phyloP scores from a whole-genome alignment of 2,797 vertebrate species.

The Hydrophis major region DNA sequence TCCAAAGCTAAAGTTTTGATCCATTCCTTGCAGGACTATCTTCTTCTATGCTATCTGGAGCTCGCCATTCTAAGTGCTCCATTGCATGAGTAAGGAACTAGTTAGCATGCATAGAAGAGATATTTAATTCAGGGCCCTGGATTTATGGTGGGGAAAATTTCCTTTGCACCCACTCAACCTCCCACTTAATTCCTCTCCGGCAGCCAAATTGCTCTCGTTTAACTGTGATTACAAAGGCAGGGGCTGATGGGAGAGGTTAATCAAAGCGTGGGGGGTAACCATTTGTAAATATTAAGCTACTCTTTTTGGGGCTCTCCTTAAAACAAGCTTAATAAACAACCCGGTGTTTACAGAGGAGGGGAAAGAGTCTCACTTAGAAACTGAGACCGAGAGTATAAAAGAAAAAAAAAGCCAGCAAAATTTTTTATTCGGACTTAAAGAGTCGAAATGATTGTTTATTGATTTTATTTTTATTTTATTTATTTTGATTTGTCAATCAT shows the following conservation, averaged over 20 bases:
- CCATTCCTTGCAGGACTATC: background rate
- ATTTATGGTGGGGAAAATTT: constrained; percentile 58
- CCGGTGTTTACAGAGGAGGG: background rate
- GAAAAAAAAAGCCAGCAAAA: background rate
- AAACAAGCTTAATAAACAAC: background rate
- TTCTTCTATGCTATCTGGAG: background rate
- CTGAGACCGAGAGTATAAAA: background rate
- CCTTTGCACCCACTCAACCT: constrained; percentile 26
- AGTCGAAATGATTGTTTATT: background rate
- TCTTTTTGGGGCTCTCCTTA: background rate
- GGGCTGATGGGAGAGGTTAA: background rate
- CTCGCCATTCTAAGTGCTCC: constrained; percentile 33
- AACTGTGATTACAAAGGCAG: constrained; percentile 49
- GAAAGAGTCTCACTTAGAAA: background rate
- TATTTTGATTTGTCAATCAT: too few species aligned
- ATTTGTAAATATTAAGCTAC: constrained; percentile 23
- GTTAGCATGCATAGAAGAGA: constrained; percentile 49
- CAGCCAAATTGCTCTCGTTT: constrained; percentile 60
- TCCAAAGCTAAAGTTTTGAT: background rate
- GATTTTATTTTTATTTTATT: too few species aligned
- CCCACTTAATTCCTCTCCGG: constrained; percentile 43
- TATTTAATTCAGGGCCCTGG: constrained; percentile 52
- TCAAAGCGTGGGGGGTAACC: constrained; percentile 6
- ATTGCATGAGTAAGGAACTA: constrained; percentile 49
- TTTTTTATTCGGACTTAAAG: background rate